phyloP scores from a whole-genome alignment of 2,113 vertebrate genomes.

The Rhizomys pruinosus region DNA sequence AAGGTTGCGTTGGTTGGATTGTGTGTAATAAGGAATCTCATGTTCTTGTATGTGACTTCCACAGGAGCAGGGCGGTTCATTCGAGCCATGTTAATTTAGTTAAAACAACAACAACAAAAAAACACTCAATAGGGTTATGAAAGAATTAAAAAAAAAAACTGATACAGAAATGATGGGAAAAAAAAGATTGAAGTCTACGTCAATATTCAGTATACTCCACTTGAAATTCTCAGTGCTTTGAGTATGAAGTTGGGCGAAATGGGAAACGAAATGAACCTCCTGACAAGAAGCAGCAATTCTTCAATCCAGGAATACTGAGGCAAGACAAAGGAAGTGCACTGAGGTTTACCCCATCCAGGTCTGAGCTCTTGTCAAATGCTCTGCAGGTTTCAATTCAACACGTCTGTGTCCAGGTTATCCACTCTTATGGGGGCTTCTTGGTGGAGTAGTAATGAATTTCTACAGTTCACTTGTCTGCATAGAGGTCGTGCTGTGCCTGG shows the following conservation, averaged over 20 bases:
- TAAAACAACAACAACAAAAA: constrained; percentile 3
- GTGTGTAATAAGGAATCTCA: constrained; percentile 99
- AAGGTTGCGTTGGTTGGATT: constrained; percentile 99
- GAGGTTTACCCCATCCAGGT: constrained; percentile 99
- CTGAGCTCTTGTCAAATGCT: constrained; percentile 91
- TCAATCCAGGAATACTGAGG: constrained; percentile 96
- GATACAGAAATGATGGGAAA: constrained; percentile 84
- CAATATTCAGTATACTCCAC: too few relatives aligned
- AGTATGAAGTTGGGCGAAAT: too few relatives aligned
- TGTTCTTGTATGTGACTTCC: constrained; percentile 99
- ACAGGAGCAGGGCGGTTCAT: constrained; percentile 99
- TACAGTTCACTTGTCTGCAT: constrained; percentile 99
- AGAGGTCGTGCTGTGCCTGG: constrained; percentile 99
- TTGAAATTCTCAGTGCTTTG: too few relatives aligned
- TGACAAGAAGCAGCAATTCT: too few relatives aligned
- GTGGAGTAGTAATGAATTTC: constrained; percentile 92
- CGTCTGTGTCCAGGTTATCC: constrained; percentile 88
- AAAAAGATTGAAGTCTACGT: constrained; percentile 87
- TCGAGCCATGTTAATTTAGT: constrained; percentile 94
- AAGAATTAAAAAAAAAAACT: constrained; percentile 84
- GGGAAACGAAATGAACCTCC: too few relatives aligned
- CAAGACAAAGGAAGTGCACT: constrained; percentile 95
- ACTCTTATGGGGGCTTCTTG: constrained; percentile 92
- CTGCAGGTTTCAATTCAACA: constrained; percentile 89
- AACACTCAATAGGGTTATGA: constrained; percentile 85